Evolutionary conservation across 2,113 vertebrate species (phyloP).

Genomic region (Poeciliopsis turrubarensis): DNA sequence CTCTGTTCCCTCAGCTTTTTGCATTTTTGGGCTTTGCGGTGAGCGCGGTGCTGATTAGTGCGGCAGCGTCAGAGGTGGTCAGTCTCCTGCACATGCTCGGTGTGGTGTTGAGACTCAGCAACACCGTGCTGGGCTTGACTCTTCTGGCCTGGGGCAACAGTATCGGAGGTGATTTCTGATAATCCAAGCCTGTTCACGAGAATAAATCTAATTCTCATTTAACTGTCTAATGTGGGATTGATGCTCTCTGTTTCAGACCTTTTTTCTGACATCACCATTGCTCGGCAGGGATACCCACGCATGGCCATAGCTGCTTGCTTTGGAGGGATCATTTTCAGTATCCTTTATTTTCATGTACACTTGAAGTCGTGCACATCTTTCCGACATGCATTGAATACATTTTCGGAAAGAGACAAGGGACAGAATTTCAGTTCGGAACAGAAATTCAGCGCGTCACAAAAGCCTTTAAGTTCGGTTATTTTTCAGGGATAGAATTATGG

Average conservation of each 20-base stretch:
- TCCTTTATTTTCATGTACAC: slow-evolving; percentile 82
- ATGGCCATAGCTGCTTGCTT: slow-evolving; percentile 99
- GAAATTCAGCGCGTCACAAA: neutral
- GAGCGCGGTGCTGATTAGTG: slow-evolving; percentile 92
- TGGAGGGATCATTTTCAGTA: slow-evolving; percentile 99
- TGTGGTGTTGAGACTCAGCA: slow-evolving; percentile 89
- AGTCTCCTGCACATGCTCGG: slow-evolving; percentile 90
- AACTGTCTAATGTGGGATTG: neutral
- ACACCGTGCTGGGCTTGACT: slow-evolving; percentile 93
- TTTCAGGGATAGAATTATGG: too few species aligned
- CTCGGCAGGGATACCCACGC: slow-evolving; percentile 92
- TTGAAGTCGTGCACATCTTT: neutral
- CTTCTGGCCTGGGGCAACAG: slow-evolving; percentile 98
- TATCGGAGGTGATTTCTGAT: slow-evolving; percentile 71
- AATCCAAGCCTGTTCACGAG: neutral
- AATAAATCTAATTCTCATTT: neutral
- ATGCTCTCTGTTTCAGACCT: slow-evolving; percentile 80
- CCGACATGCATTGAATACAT: neutral
- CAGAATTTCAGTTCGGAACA: neutral
- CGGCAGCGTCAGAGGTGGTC: slow-evolving; percentile 89
- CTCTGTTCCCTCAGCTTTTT: slow-evolving; percentile 80
- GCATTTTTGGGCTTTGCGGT: slow-evolving; percentile 92
- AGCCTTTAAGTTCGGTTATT: too few species aligned
- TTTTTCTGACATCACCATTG: slow-evolving; percentile 93
- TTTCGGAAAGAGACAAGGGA: neutral